Base-by-base conservation (phyloP, 1,140 invertebrate species). In the Eumaeus atala region DNA sequence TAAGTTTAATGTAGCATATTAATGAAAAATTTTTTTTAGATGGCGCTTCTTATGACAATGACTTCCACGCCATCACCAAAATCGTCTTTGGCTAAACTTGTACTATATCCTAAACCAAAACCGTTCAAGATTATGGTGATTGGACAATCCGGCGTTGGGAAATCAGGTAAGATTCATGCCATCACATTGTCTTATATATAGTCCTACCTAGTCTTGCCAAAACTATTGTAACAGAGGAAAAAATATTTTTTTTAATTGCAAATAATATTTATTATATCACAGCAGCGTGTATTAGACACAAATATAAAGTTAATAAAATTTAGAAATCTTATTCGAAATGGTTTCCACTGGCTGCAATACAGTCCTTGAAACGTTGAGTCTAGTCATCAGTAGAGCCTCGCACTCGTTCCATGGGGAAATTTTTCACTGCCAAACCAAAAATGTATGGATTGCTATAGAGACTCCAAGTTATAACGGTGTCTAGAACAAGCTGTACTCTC, bases 131-230 rank as follows among this genome's bases (percentile, higher is more conserved):
- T 95, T 6, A 93, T 94, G 89, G 90, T 95, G 3, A 67, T 95
- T 11, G 93, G 94, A 12, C 93, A 94, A 66, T 90, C 91, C 9
- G 93, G 93, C 33, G 93, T 95, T 40, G 93, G 93, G 17, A 95
- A 95, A 84, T 93, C 93, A 59, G 93, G 93, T 94, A 84, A 89
- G 76, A 64, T 48, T 33, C 17, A 11, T 48, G 12, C 1, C 12
- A 3, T 10, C 3, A 16, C 4, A 14, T 33, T 34, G 8, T 33
- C 34, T 5, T 34, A 33, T 48, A 1, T 47, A 16, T 47, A 16
- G 10, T 18, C 12, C 0, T 47, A 47, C 10, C 1, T 17, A 6
- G 0, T 21, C 9, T 10, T 47, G 2, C 7, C 14, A 14, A 9
- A 18, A 47, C 18, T 47, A 47, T 14, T 21, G 11, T n/a, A n/a